Evolutionary conservation across 2,888 invertebrate species (phyloP).

Genomic region (Pseudococcus viburni): DNA sequence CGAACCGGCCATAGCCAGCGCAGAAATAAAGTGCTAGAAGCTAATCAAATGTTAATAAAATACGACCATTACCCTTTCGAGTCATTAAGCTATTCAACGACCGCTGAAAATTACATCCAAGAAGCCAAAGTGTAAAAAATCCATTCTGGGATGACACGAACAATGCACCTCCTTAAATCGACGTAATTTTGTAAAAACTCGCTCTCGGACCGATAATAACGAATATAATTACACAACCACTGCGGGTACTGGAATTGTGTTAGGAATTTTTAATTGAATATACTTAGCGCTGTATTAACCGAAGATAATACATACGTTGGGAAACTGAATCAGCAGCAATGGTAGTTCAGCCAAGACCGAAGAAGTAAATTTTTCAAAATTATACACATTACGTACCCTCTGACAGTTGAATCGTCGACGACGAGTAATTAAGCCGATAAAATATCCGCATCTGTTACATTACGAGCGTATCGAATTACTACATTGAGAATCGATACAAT

Average conservation of each 20-base stretch:
- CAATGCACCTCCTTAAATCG: neutral
- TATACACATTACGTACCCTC: constrained; percentile 34
- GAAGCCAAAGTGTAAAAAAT: neutral
- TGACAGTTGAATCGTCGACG: constrained; percentile 4
- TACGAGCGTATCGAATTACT: constrained; percentile 56
- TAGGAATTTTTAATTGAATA: constrained; percentile 34
- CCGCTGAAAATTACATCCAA: constrained; percentile 11
- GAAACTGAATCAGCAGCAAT: neutral
- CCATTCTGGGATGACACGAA: constrained; percentile 2
- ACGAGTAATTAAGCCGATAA: constrained; percentile 51
- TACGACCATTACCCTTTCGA: constrained; percentile 37
- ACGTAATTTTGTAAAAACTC: neutral
- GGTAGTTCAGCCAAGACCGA: constrained; percentile 3
- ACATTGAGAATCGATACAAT: constrained; percentile 41
- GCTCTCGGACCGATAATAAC: neutral
- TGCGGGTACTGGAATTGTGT: neutral
- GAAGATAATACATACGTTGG: constrained; percentile 1
- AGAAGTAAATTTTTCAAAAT: constrained; percentile 21
- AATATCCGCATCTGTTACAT: constrained; percentile 60
- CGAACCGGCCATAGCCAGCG: neutral
- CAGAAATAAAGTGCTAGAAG: constrained; percentile 18
- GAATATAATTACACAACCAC: neutral
- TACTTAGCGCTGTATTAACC: neutral
- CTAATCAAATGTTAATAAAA: constrained; percentile 44
- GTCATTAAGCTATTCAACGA: constrained; percentile 18